A percentile compares a stretch with the other conserved stretches of the same genome.
These are phyloP conservation scores for Delphinapterus leucas DNA, from an alignment of 2,113 vertebrate genomes.

Conservation along the genomic window DNA sequence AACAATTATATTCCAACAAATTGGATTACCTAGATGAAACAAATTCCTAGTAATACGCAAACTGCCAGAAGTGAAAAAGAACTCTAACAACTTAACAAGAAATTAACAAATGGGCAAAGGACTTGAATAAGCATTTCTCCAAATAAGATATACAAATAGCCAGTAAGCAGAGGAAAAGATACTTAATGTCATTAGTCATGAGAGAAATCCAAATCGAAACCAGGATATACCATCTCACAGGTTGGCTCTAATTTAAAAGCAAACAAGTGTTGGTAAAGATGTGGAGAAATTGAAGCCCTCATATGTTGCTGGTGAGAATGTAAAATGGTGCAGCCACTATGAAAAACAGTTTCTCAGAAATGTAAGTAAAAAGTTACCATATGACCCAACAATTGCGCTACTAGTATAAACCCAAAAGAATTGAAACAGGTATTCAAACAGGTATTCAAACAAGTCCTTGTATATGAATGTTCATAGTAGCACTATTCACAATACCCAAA, in stretches of 20 bases:
- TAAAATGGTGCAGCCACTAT: not conserved
- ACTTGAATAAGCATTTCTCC: not conserved
- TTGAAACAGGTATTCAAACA: not conserved
- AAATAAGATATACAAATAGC: not conserved
- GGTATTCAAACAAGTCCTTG: not conserved
- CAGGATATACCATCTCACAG: not conserved
- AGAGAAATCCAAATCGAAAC: not conserved
- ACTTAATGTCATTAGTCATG: not conserved
- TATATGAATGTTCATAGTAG: not conserved
- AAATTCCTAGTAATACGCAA: not conserved
- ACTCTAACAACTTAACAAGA: not conserved
- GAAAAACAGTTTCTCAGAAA: not conserved
- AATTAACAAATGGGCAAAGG: not conserved
- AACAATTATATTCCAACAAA: not conserved
- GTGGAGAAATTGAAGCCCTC: not conserved
- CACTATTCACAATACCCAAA: not conserved
- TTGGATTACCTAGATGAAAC: not conserved
- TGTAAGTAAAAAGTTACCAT: not conserved
- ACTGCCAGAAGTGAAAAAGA: not conserved
- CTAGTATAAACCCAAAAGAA: not conserved
- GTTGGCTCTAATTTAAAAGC: not conserved
- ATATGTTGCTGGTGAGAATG: not conserved
- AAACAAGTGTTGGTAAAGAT: not conserved
- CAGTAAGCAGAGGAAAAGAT: not conserved
- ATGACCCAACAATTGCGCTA: not conserved